Conservation (phyloP, 2,888 invertebrate genomes). For the Hydrotaea cyrtoneurina region DNA sequence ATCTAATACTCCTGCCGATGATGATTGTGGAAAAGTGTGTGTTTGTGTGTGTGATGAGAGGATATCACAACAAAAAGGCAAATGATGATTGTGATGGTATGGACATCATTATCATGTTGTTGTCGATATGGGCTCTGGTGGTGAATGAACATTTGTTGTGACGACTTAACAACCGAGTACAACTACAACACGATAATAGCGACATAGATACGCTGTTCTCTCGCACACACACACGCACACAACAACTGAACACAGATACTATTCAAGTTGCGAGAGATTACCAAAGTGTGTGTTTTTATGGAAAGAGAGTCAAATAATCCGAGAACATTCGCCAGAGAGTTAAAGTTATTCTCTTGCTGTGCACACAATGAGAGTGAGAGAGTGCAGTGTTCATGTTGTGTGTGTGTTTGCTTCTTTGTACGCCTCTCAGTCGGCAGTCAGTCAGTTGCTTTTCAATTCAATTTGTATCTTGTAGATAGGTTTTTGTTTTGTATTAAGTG, state of each 20-base stretch:
- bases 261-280: no score
- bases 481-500: constrained; percentile 62
- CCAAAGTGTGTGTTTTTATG: no score
- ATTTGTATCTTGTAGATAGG: constrained; percentile 65
- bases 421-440: no score
- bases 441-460: constrained; percentile 53
- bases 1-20: neutral
- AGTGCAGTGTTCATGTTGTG: constrained; percentile 11
- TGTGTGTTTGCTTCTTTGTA: neutral
- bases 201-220: constrained; percentile 52
- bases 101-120: neutral
- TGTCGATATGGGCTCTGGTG: constrained; percentile 27
- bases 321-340: no score
- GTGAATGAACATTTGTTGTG: constrained; percentile 66
- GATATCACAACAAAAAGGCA: constrained; percentile 13
- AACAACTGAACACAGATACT: constrained; percentile 8
- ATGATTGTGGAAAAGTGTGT: neutral
- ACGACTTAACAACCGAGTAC: constrained; percentile 57
- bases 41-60: neutral
- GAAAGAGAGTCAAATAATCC: no score
- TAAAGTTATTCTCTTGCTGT: neutral
- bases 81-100: neutral
- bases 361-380: constrained; percentile 24
- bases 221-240: neutral
- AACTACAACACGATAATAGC: constrained; percentile 50